These are phyloP conservation scores for Bagarius yarrelli DNA, from an alignment of 2,113 vertebrate species.

Conservation along the genomic window DNA sequence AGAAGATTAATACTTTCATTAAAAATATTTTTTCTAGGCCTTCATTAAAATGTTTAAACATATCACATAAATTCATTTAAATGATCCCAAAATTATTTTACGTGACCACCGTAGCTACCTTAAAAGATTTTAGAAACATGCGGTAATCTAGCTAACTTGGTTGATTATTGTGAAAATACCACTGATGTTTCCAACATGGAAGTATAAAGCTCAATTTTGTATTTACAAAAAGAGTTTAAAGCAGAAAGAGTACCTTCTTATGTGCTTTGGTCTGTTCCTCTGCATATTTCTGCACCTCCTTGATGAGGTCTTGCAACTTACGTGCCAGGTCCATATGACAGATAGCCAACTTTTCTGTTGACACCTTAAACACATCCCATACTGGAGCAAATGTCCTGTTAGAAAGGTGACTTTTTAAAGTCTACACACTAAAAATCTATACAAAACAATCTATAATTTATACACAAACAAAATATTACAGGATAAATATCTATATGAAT, in stretches of 20 bases:
- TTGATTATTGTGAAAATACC: not conserved
- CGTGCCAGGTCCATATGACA: constrained; percentile 94
- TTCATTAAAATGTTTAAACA: too few species aligned
- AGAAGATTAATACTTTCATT: not conserved
- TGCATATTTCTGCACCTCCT: constrained; percentile 95
- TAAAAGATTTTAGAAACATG: too few species aligned
- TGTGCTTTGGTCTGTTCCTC: constrained; percentile 95
- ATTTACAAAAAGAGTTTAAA: not conserved
- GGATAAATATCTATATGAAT: not conserved
- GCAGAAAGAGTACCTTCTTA: constrained; percentile 87
- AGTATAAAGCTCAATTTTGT: not conserved
- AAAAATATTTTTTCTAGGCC: not conserved
- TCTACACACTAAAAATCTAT: not conserved
- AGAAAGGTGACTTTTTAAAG: constrained; percentile 42
- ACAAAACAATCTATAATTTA: too few species aligned
- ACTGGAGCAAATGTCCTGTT: constrained; percentile 91
- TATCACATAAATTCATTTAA: too few species aligned
- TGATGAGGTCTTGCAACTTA: constrained; percentile 94
- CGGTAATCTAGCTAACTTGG: too few species aligned
- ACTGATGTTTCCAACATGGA: not conserved
- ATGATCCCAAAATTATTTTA: too few species aligned
- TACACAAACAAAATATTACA: not conserved
- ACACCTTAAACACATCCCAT: constrained; percentile 95
- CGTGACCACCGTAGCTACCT: too few species aligned
- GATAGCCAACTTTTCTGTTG: constrained; percentile 89